These are phyloP conservation scores for Aspidoscelis tigris DNA, from an alignment of 2,113 vertebrate species.

Conservation along the genomic window DNA sequence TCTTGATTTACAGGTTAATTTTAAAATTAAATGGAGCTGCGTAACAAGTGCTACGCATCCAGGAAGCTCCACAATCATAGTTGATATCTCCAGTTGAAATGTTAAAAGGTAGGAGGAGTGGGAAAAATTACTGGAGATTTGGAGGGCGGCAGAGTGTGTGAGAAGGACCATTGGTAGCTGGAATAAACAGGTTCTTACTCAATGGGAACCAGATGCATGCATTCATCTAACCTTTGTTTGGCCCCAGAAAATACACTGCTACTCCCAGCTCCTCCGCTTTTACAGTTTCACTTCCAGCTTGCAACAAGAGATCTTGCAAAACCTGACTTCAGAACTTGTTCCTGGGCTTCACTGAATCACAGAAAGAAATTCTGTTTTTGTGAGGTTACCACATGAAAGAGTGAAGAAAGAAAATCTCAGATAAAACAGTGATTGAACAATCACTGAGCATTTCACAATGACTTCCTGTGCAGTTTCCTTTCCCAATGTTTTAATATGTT, in stretches of 20 bases:
- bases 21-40: not conserved
- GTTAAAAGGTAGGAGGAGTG: not conserved
- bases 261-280: conserved; percentile 59
- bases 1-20: not conserved
- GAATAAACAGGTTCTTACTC: not conserved
- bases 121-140: not conserved
- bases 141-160: too few species aligned
- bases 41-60: not conserved
- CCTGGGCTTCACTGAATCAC: conserved; percentile 46
- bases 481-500: not conserved
- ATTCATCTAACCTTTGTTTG: conserved; percentile 46
- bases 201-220: not conserved
- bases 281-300: conserved; percentile 52
- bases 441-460: not conserved
- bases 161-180: not conserved
- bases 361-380: conserved; percentile 59
- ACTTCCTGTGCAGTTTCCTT: not conserved
- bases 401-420: conserved; percentile 12
- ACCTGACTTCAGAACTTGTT: conserved; percentile 60
- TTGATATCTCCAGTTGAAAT: not conserved
- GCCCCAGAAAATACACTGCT: conserved; percentile 60
- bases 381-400: conserved; percentile 11
- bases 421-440: not conserved
- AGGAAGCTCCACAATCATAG: not conserved
- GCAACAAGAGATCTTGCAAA: conserved; percentile 59